phyloP scores from a whole-genome alignment of 2,113 vertebrate genomes.

The Oreochromis aureus region DNA sequence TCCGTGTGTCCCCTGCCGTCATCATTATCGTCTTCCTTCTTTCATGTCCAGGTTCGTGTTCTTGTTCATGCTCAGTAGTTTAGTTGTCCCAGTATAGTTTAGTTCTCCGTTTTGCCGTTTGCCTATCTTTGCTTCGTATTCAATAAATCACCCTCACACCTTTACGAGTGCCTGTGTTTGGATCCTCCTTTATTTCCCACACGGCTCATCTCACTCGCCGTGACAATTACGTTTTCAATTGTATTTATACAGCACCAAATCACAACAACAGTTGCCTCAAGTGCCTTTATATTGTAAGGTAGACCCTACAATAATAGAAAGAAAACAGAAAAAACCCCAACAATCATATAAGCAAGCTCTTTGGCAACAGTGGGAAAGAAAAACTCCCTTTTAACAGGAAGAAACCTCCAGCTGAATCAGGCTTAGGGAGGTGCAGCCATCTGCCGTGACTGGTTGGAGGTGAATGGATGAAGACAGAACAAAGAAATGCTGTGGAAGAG shows the following conservation, averaged over 20 bases:
- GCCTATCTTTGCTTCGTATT: too few relatives aligned
- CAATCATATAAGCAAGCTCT: background rate
- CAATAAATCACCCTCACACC: too few relatives aligned
- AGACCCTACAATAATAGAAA: fast-evolving
- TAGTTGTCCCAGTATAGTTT: too few relatives aligned
- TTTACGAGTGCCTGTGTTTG: too few relatives aligned
- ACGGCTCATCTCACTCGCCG: too few relatives aligned
- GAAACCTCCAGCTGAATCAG: background rate
- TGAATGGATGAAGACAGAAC: background rate
- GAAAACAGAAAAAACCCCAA: background rate
- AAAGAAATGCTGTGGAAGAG: background rate
- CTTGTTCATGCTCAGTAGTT: too few relatives aligned
- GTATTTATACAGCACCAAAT: fast-evolving
- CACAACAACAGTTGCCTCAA: background rate
- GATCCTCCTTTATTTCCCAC: too few relatives aligned
- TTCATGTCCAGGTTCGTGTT: too few relatives aligned
- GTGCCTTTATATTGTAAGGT: fast-evolving
- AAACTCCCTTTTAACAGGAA: background rate
- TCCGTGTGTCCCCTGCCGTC: too few relatives aligned
- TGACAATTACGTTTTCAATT: background rate
- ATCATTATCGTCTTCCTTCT: too few relatives aligned
- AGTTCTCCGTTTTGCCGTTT: too few relatives aligned
- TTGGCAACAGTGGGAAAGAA: background rate
- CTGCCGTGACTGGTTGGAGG: background rate
- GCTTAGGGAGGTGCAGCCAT: background rate